Evolutionary conservation across 2,113 vertebrate genomes (phyloP).

Genomic region (Sinocyclocheilus grahami): DNA sequence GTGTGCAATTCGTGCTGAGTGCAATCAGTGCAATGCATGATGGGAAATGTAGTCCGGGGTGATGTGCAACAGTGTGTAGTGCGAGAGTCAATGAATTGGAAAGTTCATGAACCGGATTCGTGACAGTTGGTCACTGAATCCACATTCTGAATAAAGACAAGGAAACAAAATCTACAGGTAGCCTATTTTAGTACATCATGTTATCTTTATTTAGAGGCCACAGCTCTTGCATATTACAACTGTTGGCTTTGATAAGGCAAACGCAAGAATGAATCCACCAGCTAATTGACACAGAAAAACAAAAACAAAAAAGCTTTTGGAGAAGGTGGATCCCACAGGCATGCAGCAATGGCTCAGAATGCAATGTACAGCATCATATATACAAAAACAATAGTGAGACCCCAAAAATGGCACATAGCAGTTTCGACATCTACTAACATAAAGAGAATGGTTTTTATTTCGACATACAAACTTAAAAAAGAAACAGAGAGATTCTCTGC

Average conservation of each 20-base stretch:
- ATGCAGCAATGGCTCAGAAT: conserved; percentile 94
- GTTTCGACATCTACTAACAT: conserved; percentile 86
- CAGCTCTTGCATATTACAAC: conserved; percentile 99
- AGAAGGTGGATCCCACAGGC: conserved; percentile 80
- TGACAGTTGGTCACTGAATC: not conserved
- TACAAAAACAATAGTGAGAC: conserved; percentile 91
- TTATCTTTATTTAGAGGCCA: conserved; percentile 98
- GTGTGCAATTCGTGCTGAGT: no score
- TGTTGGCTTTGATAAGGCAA: conserved; percentile 99
- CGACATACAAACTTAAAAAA: conserved; percentile 55
- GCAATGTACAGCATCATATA: conserved; percentile 96
- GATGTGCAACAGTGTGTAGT: no score
- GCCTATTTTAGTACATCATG: conserved; percentile 79
- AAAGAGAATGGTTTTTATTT: conserved; percentile 43
- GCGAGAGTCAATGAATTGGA: no score
- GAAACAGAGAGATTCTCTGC: conserved; percentile 84
- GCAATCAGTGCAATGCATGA: no score
- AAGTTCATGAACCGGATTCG: no score
- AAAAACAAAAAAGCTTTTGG: conserved; percentile 84
- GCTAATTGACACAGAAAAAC: conserved; percentile 91
- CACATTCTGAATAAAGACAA: conserved; percentile 1
- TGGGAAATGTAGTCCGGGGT: no score
- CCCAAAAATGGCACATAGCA: conserved; percentile 92
- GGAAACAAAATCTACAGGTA: not conserved
- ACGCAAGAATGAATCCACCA: conserved; percentile 98